These are phyloP conservation scores for Clanis bilineata DNA, from an alignment of 2,888 invertebrate species.

Conservation along the genomic window DNA sequence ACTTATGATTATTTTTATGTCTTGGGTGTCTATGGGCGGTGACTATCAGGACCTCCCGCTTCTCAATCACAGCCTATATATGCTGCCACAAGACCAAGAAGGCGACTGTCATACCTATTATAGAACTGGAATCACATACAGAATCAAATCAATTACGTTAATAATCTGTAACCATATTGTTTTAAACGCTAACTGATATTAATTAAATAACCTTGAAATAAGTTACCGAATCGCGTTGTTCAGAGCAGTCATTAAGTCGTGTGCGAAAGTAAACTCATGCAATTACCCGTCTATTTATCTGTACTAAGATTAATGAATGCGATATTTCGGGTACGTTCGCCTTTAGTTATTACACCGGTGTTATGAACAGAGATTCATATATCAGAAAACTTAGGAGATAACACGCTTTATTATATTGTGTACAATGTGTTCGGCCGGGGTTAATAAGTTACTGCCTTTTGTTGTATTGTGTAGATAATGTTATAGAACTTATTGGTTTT, in stretches of 20 bases:
- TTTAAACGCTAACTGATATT: background rate
- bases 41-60: too few relatives aligned
- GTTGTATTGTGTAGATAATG: background rate
- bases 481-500: too few relatives aligned
- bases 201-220: slow-evolving; percentile 1
- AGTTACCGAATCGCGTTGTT: background rate
- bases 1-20: too few relatives aligned
- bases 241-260: slow-evolving; percentile 13
- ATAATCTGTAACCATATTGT: background rate
- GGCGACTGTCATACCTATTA: too few relatives aligned
- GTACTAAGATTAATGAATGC: slow-evolving; percentile 48
- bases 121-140: too few relatives aligned
- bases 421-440: background rate
- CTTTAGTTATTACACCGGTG: slow-evolving; percentile 14
- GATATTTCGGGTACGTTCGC: slow-evolving; percentile 40
- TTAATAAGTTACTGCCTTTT: background rate
- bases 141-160: background rate
- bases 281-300: slow-evolving; percentile 49
- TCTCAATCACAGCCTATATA: too few relatives aligned
- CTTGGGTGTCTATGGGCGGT: too few relatives aligned
- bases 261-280: slow-evolving; percentile 35
- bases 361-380: slow-evolving; percentile 7
- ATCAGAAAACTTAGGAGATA: slow-evolving; percentile 1
- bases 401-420: slow-evolving; percentile 3
- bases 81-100: too few relatives aligned